phyloP scores from a whole-genome alignment of 2,797 vertebrate species.

The Labeo calbasu region DNA sequence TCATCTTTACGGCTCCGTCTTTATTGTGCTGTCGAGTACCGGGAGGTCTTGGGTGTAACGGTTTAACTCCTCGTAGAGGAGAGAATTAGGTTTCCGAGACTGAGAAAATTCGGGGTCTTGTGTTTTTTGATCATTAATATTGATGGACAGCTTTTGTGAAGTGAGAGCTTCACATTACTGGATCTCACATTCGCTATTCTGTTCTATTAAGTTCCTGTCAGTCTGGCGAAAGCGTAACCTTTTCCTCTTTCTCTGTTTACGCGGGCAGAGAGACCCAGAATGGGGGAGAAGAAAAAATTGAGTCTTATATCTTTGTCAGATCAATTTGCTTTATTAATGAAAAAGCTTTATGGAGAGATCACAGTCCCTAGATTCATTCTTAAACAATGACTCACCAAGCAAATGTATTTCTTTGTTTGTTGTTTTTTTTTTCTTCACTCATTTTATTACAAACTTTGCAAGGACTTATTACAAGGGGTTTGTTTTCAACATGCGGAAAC shows the following conservation, averaged over 20 bases:
- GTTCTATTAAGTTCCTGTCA: slow-evolving; percentile 42
- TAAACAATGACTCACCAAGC: slow-evolving; percentile 62
- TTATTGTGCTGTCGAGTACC: slow-evolving; percentile 73
- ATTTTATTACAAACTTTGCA: slow-evolving; percentile 98
- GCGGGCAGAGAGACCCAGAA: slow-evolving; percentile 2
- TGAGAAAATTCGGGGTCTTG: slow-evolving; percentile 20
- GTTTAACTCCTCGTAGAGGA: slow-evolving; percentile 39
- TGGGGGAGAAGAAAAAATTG: background rate
- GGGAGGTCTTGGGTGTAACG: slow-evolving; percentile 61
- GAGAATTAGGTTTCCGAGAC: background rate
- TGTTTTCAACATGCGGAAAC: slow-evolving; percentile 88
- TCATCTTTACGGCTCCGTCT: slow-evolving; percentile 70
- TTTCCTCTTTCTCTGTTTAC: slow-evolving; percentile 31
- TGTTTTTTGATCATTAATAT: slow-evolving; percentile 54
- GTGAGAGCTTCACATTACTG: slow-evolving; percentile 36
- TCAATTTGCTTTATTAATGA: slow-evolving; percentile 49
- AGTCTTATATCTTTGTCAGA: slow-evolving; percentile 29
- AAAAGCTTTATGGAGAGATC: slow-evolving; percentile 40
- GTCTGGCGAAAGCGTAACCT: slow-evolving; percentile 30
- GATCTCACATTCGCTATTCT: slow-evolving; percentile 37
- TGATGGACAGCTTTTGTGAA: slow-evolving; percentile 49
- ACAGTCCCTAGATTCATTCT: slow-evolving; percentile 55
- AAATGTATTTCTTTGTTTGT: slow-evolving; percentile 51
- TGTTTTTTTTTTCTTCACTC: slow-evolving; percentile 76
- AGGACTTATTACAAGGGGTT: slow-evolving; percentile 98